A percentile compares a stretch with the other conserved stretches of the same genome.
These are phyloP conservation scores for Watersipora subatra DNA, from an alignment of 1,140 invertebrate genomes.

Conservation along the genomic window DNA sequence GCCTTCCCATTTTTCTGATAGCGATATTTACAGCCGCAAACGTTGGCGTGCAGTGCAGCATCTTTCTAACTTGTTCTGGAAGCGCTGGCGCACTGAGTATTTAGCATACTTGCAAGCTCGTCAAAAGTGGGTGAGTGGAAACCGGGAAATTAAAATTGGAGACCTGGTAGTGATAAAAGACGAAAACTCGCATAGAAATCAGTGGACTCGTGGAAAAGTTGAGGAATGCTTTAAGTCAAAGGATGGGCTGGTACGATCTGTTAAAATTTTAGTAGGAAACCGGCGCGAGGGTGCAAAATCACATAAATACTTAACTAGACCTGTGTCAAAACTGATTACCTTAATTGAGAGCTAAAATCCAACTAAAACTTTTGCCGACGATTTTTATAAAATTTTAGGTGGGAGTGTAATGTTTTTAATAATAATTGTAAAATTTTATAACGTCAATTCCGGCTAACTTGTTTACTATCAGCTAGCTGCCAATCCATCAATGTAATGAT, in stretches of 20 bases:
- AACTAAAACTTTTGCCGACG: not conserved
- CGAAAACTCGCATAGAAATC: conserved; percentile 6
- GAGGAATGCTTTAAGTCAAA: conserved; percentile 11
- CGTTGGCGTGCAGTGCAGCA: conserved; percentile 14
- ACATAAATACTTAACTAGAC: not conserved
- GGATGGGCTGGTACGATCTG: conserved; percentile 14
- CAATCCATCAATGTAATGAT: too few species aligned
- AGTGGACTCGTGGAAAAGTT: conserved; percentile 11
- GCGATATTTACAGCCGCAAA: conserved; percentile 9
- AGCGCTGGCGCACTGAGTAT: conserved; percentile 13
- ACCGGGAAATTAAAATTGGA: conserved; percentile 10
- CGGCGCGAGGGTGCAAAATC: not conserved
- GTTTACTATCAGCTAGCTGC: not conserved
- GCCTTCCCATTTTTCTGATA: conserved; percentile 6
- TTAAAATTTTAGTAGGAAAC: not conserved
- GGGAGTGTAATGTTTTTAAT: not conserved
- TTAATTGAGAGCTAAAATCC: not conserved
- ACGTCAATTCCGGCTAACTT: not conserved
- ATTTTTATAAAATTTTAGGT: not conserved
- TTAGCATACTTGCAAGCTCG: conserved; percentile 11
- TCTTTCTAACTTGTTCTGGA: conserved; percentile 17
- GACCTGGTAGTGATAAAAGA: conserved; percentile 17
- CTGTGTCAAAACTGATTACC: not conserved
- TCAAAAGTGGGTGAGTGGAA: conserved; percentile 10
- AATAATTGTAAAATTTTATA: not conserved